Evolutionary conservation across 2,113 vertebrate species (phyloP).

Genomic region (Boulengeromyrus knoepffleri): DNA sequence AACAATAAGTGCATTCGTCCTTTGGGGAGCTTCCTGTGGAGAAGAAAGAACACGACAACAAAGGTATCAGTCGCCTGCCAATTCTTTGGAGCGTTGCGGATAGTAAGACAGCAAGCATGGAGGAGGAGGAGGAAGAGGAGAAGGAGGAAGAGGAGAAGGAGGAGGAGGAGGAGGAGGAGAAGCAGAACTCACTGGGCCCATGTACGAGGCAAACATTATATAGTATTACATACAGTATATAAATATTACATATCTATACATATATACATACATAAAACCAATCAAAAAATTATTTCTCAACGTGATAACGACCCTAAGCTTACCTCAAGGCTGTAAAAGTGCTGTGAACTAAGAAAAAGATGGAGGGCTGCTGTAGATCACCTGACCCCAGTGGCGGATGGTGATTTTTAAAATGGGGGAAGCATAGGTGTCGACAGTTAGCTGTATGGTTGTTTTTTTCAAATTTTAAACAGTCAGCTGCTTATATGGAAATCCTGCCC

Average conservation of each 20-base stretch:
- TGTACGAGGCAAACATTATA: background rate
- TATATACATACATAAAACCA: background rate
- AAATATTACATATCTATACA: background rate
- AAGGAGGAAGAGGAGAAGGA: background rate
- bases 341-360: background rate
- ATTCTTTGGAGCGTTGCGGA: background rate
- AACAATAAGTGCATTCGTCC: background rate
- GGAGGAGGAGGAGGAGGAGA: background rate
- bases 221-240: background rate
- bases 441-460: no score
- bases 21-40: background rate
- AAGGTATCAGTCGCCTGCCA: background rate
- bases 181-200: background rate
- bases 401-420: background rate
- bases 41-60: background rate
- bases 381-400: background rate
- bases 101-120: background rate
- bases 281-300: background rate
- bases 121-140: background rate
- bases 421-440: no score
- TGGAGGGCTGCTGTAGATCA: background rate
- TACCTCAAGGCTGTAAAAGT: background rate
- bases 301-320: background rate
- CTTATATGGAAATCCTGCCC: no score
- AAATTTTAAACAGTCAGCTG: no score